A percentile compares a stretch with the other conserved stretches of the same genome.
Evolutionary conservation across 1,140 invertebrate genomes (phyloP).

Genomic region (Panagrolaimus sp.): DNA sequence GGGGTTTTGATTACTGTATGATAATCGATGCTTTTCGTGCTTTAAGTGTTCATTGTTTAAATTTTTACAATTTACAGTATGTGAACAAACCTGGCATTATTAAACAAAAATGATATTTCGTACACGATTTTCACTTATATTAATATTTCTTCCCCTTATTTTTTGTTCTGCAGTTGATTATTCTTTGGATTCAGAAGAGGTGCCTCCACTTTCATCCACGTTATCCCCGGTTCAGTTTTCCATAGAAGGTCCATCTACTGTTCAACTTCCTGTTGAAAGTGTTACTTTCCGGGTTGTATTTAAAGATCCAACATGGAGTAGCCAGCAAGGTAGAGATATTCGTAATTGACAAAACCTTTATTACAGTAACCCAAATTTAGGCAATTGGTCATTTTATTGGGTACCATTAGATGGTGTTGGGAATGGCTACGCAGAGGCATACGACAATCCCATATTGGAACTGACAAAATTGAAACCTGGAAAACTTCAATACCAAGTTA

Average conservation of each 20-base stretch:
- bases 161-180: too few relatives aligned
- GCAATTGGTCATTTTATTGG: not conserved
- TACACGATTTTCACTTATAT: too few relatives aligned
- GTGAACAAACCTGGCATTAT: too few relatives aligned
- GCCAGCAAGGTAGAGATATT: not conserved
- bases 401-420: not conserved
- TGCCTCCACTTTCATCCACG: too few relatives aligned
- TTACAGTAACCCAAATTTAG: not conserved
- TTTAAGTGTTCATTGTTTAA: too few relatives aligned
- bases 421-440: conserved; percentile 3
- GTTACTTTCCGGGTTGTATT: conserved; percentile 3
- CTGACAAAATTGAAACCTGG: not conserved
- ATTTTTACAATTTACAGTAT: too few relatives aligned
- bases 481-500: not conserved
- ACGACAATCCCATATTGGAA: not conserved
- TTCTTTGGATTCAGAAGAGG: too few relatives aligned
- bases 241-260: not conserved
- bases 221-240: too few relatives aligned
- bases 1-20: too few relatives aligned
- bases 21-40: too few relatives aligned
- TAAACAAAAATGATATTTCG: too few relatives aligned
- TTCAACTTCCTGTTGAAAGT: not conserved
- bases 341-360: not conserved
- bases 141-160: too few relatives aligned
- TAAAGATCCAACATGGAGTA: not conserved